Conservation (phyloP, 2,797 vertebrate species). For the Melanotaenia trifasciata region DNA sequence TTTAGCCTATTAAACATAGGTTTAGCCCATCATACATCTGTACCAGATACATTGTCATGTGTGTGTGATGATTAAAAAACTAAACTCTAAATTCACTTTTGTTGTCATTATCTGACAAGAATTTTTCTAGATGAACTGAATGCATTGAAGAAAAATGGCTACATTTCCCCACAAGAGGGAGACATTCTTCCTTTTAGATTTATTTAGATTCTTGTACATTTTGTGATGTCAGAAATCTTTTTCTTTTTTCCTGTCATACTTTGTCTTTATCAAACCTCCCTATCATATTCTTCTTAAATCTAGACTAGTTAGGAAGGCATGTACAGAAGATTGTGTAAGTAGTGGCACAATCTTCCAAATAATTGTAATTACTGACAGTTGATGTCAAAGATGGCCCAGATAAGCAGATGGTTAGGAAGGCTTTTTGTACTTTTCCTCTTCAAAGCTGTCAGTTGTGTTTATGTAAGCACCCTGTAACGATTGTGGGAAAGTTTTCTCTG, state of each 20-base stretch:
- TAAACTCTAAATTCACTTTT: not conserved
- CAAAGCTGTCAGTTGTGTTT: not conserved
- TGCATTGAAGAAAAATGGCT: not conserved
- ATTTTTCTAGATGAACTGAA: not conserved
- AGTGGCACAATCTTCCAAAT: not conserved
- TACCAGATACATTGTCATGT: no score
- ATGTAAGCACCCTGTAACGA: not conserved
- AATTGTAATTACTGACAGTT: not conserved
- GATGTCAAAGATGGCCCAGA: not conserved
- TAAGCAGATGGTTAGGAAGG: not conserved
- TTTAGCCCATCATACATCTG: no score
- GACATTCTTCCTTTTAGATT: not conserved
- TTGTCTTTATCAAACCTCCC: not conserved
- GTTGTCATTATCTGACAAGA: not conserved
- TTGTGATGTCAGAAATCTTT: not conserved
- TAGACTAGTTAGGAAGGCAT: not conserved
- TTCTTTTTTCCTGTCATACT: not conserved
- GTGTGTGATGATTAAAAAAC: no score
- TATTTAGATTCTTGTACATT: no score
- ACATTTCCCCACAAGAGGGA: slow-evolving; percentile 10
- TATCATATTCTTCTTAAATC: not conserved
- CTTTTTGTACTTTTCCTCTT: not conserved
- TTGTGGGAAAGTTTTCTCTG: not conserved
- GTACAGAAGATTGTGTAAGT: not conserved
- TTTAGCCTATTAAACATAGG: no score